Conservation (phyloP, 2,113 vertebrate genomes). For the Chionomys nivalis region DNA sequence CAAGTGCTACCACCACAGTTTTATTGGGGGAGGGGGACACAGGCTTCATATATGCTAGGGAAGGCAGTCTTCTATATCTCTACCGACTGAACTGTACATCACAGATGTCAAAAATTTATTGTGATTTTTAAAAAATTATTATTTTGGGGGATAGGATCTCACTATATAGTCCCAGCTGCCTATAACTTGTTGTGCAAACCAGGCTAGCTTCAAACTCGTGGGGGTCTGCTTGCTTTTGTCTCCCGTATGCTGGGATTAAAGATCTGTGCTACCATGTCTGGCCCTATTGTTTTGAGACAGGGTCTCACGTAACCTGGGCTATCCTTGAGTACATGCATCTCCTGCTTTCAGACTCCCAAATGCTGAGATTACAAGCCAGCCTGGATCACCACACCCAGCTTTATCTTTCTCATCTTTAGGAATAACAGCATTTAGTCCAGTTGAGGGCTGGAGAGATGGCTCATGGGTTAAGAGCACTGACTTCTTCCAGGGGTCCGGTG, state of each 20-base stretch:
- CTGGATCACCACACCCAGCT: not conserved
- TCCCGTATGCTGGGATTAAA: not conserved
- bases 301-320: not conserved
- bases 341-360: not conserved
- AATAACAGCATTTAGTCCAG: not conserved
- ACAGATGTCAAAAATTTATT: not conserved
- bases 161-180: not conserved
- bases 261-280: not conserved
- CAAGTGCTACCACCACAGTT: not conserved
- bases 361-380: not conserved
- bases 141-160: not conserved
- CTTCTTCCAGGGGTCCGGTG: too few relatives aligned
- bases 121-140: not conserved
- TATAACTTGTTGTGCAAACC: not conserved
- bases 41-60: not conserved
- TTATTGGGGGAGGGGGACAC: not conserved
- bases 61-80: not conserved
- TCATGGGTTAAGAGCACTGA: too few relatives aligned
- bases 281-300: not conserved
- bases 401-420: not conserved
- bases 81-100: not conserved
- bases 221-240: not conserved
- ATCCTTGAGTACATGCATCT: not conserved
- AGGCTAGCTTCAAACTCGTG: not conserved
- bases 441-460: too few relatives aligned